Evolutionary conservation across 1,140 invertebrate species (phyloP), one percentile per base, ranked within the genome.

Genomic region (Dendroctonus valens): DNA sequence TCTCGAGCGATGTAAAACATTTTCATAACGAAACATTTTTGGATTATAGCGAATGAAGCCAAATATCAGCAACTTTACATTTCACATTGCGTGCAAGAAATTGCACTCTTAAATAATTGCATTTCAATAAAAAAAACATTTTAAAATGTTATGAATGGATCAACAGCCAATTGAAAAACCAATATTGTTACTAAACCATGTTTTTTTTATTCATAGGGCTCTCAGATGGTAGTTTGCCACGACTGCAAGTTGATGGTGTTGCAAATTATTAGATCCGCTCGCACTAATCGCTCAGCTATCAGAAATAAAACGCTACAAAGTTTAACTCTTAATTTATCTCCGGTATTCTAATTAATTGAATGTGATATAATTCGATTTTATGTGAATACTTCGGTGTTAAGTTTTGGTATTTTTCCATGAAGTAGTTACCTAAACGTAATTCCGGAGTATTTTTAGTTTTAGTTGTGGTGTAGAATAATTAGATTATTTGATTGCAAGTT

Each of bases 181-280:
- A 26, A 26, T 26, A 26, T 26, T 26, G 26, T 26, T 2, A 26
- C 26, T 51, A 54, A 54, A 39, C 7, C 9, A 39, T 54, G 6
- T 11, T 49, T 49, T 38, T n/a, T 6, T 60, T n/a, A 38, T 44
- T 67, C 72, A 7, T 70, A 72, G 59, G 71, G 68, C 15, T 72
- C 73, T 11, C 73, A 74, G 59, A 73, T 78, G 73, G 68, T 89
- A 41, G 93, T 97, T 14, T 98, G 94, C 78, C 88, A 93, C 75
- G 94, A 97, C 81, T 98, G 95, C 80, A 94, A 94, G 76, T 89
- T 91, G 7, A 92, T 97, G 90, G 91, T 97, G 41, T 84, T 93
- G 68, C 92, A 96, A 80, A 95, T 96, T 74, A 95, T 96, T 72
- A 91, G 91, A 79, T 91, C 89, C 11, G 91, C 90, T 7, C 85